Conservation (phyloP, 2,888 invertebrate species). For the Pyralis farinalis region DNA sequence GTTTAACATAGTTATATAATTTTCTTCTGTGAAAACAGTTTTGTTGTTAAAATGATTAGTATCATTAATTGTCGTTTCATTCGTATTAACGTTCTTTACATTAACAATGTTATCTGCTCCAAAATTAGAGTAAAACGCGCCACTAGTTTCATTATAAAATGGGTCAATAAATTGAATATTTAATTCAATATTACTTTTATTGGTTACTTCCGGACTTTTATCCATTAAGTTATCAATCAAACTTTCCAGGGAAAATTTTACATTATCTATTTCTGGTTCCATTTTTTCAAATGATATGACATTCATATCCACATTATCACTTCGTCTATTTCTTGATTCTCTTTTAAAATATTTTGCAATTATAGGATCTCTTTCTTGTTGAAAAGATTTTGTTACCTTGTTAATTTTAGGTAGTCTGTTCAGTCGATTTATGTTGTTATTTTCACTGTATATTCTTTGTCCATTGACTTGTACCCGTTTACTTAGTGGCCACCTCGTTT, state of each 20-base stretch:
- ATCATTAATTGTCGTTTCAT: no score
- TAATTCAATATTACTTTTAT: conserved; percentile 13
- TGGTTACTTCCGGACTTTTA: conserved; percentile 34
- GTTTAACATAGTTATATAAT: neutral
- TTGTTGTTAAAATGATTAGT: neutral
- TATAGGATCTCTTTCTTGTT: neutral
- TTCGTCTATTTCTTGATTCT: conserved; percentile 37
- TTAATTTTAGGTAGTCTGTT: neutral
- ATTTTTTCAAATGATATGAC: conserved; percentile 25
- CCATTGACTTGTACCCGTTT: conserved; percentile 30
- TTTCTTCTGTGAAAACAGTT: neutral
- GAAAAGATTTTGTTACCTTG: no score
- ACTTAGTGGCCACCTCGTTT: conserved; percentile 50
- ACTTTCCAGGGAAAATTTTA: conserved; percentile 44
- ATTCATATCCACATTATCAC: conserved; percentile 26
- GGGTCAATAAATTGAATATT: neutral
- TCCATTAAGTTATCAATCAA: conserved; percentile 52
- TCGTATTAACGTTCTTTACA: no score
- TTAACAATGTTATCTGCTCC: neutral
- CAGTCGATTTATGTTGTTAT: conserved; percentile 3
- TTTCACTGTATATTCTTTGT: conserved; percentile 14
- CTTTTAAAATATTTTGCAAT: conserved; percentile 47
- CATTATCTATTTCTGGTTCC: conserved; percentile 25
- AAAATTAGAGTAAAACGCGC: neutral
- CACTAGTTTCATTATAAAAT: neutral